Percentiles rank a stretch among this genome's conserved stretches.
Conservation (phyloP, 2,888 invertebrate genomes). For the Trissolcus brochymenae region DNA sequence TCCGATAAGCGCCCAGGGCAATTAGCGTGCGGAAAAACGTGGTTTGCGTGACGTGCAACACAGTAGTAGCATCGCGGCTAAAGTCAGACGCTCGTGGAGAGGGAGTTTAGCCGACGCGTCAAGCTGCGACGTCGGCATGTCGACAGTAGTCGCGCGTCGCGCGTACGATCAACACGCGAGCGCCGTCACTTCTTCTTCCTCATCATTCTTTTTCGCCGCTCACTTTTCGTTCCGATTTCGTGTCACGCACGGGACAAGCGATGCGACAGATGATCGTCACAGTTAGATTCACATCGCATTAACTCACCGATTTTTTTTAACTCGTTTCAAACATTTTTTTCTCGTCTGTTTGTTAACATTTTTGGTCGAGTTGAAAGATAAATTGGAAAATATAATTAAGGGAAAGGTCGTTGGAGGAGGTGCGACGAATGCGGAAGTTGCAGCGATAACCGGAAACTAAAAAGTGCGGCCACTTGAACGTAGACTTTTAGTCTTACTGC, state of each 20-base stretch:
- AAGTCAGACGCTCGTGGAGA: constrained; percentile 40
- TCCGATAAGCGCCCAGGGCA: not conserved
- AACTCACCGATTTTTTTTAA: not conserved
- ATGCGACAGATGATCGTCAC: constrained; percentile 31
- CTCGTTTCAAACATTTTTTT: not conserved
- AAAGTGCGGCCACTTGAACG: constrained; percentile 9
- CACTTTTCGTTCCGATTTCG: constrained; percentile 19
- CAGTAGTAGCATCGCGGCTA: constrained; percentile 42
- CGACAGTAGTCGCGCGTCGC: constrained; percentile 54
- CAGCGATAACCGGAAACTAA: not conserved
- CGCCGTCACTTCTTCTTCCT: constrained; percentile 15
- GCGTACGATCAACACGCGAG: constrained; percentile 49
- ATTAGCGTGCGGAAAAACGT: constrained; percentile 1
- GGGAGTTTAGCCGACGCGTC: constrained; percentile 27
- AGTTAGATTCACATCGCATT: not conserved
- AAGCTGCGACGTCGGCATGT: constrained; percentile 4
- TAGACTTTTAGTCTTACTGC: constrained; percentile 21
- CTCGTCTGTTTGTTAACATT: not conserved
- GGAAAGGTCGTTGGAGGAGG: not conserved
- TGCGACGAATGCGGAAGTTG: not conserved
- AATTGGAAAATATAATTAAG: not conserved
- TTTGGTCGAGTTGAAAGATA: not conserved
- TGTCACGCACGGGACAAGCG: constrained; percentile 29
- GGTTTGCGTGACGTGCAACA: constrained; percentile 6
- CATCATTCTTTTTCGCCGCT: constrained; percentile 9